Evolutionary conservation across 1,140 invertebrate genomes (phyloP).

Genomic region (Cataglyphis hispanica): DNA sequence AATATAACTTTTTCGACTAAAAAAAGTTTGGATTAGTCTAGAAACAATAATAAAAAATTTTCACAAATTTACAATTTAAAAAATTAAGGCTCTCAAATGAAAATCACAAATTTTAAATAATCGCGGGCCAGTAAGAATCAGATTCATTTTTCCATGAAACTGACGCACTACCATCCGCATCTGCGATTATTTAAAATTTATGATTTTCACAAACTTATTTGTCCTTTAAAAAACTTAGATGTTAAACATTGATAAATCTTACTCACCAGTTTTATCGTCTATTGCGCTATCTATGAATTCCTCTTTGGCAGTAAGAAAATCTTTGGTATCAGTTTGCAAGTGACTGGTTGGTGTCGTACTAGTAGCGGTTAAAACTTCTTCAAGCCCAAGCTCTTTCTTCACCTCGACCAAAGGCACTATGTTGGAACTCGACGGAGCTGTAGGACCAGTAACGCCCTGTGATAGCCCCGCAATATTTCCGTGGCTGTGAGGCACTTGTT

Average conservation of each 20-base stretch:
- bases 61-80: too few species aligned
- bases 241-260: neutral
- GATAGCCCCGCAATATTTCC: conserved; percentile 74
- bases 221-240: neutral
- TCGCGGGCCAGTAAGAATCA: too few species aligned
- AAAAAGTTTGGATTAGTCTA: too few species aligned
- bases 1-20: too few species aligned
- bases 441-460: conserved; percentile 34
- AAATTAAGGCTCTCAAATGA: too few species aligned
- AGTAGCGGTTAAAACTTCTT: conserved; percentile 82
- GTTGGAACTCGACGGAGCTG: conserved; percentile 34
- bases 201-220: too few species aligned
- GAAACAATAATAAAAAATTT: too few species aligned
- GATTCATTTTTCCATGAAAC: too few species aligned
- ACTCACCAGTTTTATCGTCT: conserved; percentile 85
- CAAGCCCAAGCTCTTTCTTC: conserved; percentile 84
- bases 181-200: too few species aligned
- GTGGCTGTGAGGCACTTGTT: conserved; percentile 77
- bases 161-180: too few species aligned
- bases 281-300: conserved; percentile 83
- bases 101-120: too few species aligned
- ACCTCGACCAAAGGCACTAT: conserved; percentile 86
- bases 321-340: conserved; percentile 85
- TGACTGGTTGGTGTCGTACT: conserved; percentile 76
- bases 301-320: conserved; percentile 86